phyloP scores from a whole-genome alignment of 2,888 invertebrate genomes.

The Eristalis arbustorum region DNA sequence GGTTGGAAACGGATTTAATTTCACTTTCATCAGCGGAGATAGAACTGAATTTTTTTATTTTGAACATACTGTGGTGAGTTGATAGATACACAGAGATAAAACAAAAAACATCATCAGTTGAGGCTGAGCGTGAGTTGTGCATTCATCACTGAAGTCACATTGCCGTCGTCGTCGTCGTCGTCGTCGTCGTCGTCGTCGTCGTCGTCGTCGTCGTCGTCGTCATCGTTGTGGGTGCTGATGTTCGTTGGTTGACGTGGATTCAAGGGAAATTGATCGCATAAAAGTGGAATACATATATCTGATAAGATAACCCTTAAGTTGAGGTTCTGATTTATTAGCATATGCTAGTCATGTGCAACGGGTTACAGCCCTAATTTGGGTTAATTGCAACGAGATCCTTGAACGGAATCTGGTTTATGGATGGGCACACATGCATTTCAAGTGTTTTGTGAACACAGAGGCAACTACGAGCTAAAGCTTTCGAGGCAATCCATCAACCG shows the following conservation, averaged over 20 bases:
- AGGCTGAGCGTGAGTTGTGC: background rate
- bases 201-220: background rate
- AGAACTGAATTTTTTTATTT: background rate
- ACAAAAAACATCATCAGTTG: background rate
- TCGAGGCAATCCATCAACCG: background rate
- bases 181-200: too few species aligned
- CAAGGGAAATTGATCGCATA: too few species aligned
- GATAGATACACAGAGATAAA: background rate
- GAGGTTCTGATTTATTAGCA: too few species aligned
- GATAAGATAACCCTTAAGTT: too few species aligned
- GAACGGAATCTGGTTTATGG: too few species aligned
- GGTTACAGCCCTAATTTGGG: too few species aligned
- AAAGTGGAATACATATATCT: too few species aligned
- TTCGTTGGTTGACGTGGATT: too few species aligned
- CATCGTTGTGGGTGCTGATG: background rate
- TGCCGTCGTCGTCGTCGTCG: background rate
- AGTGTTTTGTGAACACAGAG: too few species aligned
- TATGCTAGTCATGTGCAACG: too few species aligned
- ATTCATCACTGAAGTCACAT: background rate
- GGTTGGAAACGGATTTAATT: conserved; percentile 30
- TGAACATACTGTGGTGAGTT: conserved; percentile 38
- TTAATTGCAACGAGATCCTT: too few species aligned
- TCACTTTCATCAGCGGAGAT: conserved; percentile 14
- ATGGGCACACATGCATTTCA: too few species aligned
- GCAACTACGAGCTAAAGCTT: background rate